A percentile compares a stretch with the other conserved stretches of the same genome.
phyloP scores from a whole-genome alignment of 2,888 invertebrate genomes.

The Fragum sueziense region DNA sequence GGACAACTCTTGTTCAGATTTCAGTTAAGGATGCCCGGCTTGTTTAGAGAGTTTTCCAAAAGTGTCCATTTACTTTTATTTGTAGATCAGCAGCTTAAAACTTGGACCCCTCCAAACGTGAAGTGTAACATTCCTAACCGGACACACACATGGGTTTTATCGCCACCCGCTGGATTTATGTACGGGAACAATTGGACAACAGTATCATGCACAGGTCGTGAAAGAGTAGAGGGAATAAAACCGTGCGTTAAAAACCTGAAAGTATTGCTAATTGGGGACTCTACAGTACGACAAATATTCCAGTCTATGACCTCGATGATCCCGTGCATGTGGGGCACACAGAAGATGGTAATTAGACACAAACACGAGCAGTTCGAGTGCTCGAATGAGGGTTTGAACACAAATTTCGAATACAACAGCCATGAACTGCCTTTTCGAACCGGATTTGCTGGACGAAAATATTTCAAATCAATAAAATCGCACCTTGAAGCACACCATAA shows the following conservation, averaged over 20 bases:
- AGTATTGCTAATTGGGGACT: neutral
- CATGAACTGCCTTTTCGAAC: constrained; percentile 12
- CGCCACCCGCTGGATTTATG: neutral
- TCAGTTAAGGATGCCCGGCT: no score
- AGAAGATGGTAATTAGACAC: neutral
- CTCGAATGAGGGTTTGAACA: neutral
- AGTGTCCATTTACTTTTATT: no score
- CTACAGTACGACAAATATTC: neutral
- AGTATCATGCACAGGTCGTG: neutral
- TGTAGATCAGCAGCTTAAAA: no score
- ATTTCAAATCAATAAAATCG: neutral
- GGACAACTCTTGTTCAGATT: no score
- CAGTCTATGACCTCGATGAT: neutral
- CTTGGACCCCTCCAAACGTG: neutral
- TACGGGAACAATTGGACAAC: neutral
- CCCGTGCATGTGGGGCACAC: neutral
- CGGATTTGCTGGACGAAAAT: neutral
- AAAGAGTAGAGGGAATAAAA: neutral
- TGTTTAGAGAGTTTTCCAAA: no score
- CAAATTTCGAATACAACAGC: neutral
- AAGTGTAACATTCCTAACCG: constrained; percentile 3
- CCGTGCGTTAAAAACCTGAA: neutral
- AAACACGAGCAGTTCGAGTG: neutral
- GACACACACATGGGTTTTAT: neutral
- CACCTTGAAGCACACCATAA: neutral